Conservation (phyloP, 1,140 invertebrate species). For the Trigoniulus corallinus region DNA sequence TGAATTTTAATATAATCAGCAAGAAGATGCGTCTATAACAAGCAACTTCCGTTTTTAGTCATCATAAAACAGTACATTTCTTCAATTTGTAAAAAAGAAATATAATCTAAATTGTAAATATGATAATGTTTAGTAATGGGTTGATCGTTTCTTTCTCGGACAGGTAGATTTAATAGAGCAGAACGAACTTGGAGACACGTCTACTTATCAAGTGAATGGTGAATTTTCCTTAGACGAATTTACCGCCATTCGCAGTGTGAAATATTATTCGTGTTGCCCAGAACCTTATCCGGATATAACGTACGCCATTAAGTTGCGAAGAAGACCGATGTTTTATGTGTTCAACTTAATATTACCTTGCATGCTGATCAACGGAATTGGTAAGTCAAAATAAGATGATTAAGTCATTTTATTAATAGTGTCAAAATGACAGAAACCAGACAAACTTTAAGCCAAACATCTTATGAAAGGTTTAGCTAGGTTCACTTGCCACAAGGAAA, state of each 20-base stretch:
- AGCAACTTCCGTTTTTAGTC: no score
- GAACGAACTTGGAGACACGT: slow-evolving; percentile 50
- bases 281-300: slow-evolving; percentile 46
- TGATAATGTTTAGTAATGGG: no score
- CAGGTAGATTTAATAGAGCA: slow-evolving; percentile 53
- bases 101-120: no score
- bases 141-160: neutral
- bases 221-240: slow-evolving; percentile 62
- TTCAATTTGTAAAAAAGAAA: no score
- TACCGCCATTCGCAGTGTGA: slow-evolving; percentile 46
- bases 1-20: no score
- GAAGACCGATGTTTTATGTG: slow-evolving; percentile 76
- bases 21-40: no score
- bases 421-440: no score
- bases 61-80: no score
- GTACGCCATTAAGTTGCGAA: slow-evolving; percentile 48
- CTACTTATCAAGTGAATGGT: slow-evolving; percentile 59
- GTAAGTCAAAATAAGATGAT: slow-evolving; percentile 36
- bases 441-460: no score
- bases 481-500: no score
- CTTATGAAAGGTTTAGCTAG: no score
- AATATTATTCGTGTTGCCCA: slow-evolving; percentile 49
- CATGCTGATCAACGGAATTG: slow-evolving; percentile 69
- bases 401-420: no score
- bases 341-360: slow-evolving; percentile 82